A percentile compares a stretch with the other conserved stretches of the same genome.
phyloP scores from a whole-genome alignment of 2,888 invertebrate species.

The Hirtodrosophila confusa region DNA sequence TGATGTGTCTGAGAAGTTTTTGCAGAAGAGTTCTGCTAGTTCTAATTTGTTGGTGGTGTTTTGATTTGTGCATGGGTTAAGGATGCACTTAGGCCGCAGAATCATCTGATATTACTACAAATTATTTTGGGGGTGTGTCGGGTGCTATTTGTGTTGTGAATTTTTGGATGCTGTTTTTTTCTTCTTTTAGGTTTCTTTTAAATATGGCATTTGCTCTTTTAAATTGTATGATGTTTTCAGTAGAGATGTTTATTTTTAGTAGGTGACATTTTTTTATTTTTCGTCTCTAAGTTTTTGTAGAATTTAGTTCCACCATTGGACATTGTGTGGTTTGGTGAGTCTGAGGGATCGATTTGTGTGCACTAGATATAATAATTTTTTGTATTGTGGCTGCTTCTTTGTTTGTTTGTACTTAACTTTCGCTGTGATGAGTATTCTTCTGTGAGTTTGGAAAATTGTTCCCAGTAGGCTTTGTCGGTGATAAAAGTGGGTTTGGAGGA shows the following conservation, averaged over 20 bases:
- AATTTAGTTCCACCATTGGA: constrained; percentile 20
- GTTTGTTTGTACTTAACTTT: too few species aligned
- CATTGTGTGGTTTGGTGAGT: constrained; percentile 3
- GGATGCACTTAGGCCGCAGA: constrained; percentile 12
- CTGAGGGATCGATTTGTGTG: constrained; percentile 3
- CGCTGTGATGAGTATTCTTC: too few species aligned
- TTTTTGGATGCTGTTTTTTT: background rate
- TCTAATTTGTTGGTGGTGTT: too few species aligned
- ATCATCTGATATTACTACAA: constrained; percentile 7
- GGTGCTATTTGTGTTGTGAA: constrained; percentile 1
- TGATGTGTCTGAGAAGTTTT: constrained; percentile 4
- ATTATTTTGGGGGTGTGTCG: constrained; percentile 5
- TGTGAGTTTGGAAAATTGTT: too few species aligned
- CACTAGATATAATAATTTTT: too few species aligned
- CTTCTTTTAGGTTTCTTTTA: constrained; percentile 16
- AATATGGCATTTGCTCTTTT: constrained; percentile 20
- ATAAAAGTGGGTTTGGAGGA: too few species aligned
- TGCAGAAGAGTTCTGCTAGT: constrained; percentile 1
- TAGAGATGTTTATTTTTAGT: constrained; percentile 19
- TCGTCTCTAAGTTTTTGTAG: constrained; percentile 9
- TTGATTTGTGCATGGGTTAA: background rate
- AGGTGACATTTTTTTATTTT: constrained; percentile 20
- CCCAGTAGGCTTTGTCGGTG: too few species aligned
- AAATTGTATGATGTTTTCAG: constrained; percentile 19
- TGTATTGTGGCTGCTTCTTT: too few species aligned